Base-by-base conservation (phyloP, 2,888 invertebrate species). In the Lepas anatifera region DNA sequence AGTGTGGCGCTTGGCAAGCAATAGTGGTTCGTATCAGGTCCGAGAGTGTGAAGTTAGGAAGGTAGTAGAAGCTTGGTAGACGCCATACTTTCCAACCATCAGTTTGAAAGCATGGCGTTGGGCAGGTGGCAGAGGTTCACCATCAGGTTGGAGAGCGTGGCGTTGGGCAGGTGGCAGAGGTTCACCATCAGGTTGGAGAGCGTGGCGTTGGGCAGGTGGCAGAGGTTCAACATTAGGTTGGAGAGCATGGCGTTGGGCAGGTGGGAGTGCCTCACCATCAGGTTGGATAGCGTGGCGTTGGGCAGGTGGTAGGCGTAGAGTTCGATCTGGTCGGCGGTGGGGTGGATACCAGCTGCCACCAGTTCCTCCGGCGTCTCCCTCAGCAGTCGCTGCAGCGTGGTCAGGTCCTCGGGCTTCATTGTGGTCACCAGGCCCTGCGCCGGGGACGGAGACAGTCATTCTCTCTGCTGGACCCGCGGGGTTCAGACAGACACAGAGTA, bases 301-400 rank as follows among this genome's bases (percentile, higher is more conserved):
- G 97, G 97, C 75, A 98, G 84, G 81, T 96, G 95, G 80, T 95
- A 98, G 1, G 97, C 94, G 79, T 98, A 99, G 70, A 96, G 80
- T 81, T 99, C 98, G 79, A 99, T 95, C 82, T 98, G 98, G 77
- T 99, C 99, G 0, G 95, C 91, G 0, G 98, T 98, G 16, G 99
- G 99, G 80, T 95, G 94, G 29, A 99, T 82, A 0, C 99, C 99
- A 6, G 92, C 92, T 81, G 94, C 88, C 0, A 86, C 85, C 41
- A 85, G 80, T 2, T 78, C 77, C 32, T 80, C 92, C 0, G 97
- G 92, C 0, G 82, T 79, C 76, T 87, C 86, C 0, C 82, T 79
- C 52, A 96, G 78, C 69, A 96, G 79, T 0, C 84, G 83, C 77
- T 87, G 87, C 67, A 99, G 80, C 0, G 87, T 88, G 6, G 84